Evolutionary conservation across 2,797 vertebrate species (phyloP).

Genomic region (Avahi laniger): DNA sequence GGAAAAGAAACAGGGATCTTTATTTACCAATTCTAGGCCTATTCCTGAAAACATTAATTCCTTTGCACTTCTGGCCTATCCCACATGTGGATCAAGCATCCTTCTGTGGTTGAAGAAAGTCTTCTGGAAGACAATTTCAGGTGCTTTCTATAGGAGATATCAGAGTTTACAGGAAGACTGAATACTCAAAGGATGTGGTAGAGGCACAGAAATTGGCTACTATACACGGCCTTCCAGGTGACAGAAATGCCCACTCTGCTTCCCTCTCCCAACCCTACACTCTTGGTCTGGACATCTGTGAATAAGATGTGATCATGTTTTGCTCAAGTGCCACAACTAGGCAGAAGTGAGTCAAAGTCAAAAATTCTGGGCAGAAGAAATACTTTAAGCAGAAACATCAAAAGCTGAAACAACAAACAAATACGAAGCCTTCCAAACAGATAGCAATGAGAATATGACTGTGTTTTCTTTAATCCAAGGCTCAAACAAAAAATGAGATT

Average conservation of each 20-base stretch:
- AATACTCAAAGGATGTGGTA: background rate
- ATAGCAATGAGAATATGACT: background rate
- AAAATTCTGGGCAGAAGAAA: background rate
- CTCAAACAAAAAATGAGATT: background rate
- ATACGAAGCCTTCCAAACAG: background rate
- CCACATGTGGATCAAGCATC: background rate
- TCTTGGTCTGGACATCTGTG: background rate
- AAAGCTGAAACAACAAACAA: slow-evolving; percentile 4
- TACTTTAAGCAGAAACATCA: background rate
- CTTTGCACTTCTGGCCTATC: background rate
- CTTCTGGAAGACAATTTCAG: background rate
- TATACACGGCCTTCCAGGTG: background rate
- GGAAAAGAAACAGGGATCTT: background rate
- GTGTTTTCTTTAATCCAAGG: background rate
- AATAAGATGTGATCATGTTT: background rate
- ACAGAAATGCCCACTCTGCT: background rate
- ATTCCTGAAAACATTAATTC: background rate
- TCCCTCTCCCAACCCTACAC: background rate
- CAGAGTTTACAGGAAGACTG: background rate
- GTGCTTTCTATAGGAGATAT: background rate
- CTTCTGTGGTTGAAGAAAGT: background rate
- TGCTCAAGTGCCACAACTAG: background rate
- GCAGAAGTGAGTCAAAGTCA: background rate
- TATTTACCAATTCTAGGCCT: background rate
- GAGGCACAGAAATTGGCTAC: background rate